Evolutionary conservation across 2,113 vertebrate genomes (phyloP), one percentile per base, ranked within the genome.

Genomic region (Mustela lutreola): DNA sequence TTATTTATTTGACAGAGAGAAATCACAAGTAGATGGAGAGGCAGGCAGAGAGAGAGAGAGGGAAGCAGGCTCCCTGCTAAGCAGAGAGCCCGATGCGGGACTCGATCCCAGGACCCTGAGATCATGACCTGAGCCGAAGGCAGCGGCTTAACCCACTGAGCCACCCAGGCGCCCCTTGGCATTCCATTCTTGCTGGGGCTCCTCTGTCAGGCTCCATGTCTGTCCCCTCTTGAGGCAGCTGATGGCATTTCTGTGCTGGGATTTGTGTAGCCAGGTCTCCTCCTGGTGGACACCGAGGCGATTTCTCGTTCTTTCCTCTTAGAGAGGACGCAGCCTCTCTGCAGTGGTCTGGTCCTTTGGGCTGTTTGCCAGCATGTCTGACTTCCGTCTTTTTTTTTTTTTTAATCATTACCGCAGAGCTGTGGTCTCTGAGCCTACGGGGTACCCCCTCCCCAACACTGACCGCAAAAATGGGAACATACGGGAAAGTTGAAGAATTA

Each of bases 181-280:
- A 0, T n/a, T 65, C 36, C 0, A 9, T 50, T 56, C 39, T 71
- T 56, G 28, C 80, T 7, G 1, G 11, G 60, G 1, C 70, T 31
- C 33, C 60, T 78, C 12, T 18, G 1, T 3, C 10, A 14, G 65
- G 9, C 18, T 65, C 9, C 36, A 2, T 82, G 42, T 56, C 22
- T 4, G 1, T 21, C 60, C 33, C 42, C 60, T 42, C 31, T 21
- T 15, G n/a, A n/a, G 60, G 56, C 50, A 28, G 65, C 39, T 22
- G 8, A 9, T 18, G 45, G 24, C 24, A 0, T 14, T 33, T 56
- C 56, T 33, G 4, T 28, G 56, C 71, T 45, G 53, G 10, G 22
- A 2, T 87, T 58, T 42, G 9, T 39, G 42, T 58, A 33, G 33
- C 53, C 93, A 63, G 22, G 31, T 94, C 89, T 97, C 94, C 92